These are phyloP conservation scores for Phataginus tetradactyla DNA, from an alignment of 2,797 vertebrate species.

Conservation along the genomic window DNA sequence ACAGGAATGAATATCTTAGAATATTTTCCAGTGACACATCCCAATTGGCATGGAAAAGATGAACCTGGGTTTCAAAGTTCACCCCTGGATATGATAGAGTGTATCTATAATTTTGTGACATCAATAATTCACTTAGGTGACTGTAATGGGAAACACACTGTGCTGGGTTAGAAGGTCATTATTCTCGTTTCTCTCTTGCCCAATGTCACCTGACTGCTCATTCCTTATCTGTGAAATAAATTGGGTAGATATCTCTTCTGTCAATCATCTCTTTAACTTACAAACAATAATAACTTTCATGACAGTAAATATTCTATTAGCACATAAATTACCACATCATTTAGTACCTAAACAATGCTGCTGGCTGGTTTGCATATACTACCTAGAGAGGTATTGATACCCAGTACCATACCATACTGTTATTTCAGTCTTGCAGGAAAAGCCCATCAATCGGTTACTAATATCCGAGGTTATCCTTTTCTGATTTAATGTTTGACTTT, in stretches of 20 bases:
- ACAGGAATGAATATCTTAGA: slow-evolving; percentile 4
- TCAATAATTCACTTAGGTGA: not conserved
- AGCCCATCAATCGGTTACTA: not conserved
- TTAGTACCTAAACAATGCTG: not conserved
- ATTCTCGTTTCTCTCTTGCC: not conserved
- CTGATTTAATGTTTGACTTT: not conserved
- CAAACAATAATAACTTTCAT: not conserved
- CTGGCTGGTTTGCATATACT: not conserved
- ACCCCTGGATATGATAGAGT: not conserved
- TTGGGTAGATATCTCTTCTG: not conserved
- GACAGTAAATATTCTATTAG: not conserved
- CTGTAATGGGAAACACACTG: not conserved
- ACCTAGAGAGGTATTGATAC: not conserved
- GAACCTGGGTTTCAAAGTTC: not conserved
- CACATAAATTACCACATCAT: not conserved
- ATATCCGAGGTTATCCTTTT: not conserved
- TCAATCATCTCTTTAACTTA: not conserved
- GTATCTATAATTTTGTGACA: not conserved
- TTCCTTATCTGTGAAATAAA: not conserved
- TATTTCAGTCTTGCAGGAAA: not conserved
- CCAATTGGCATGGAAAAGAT: not conserved
- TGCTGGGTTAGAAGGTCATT: not conserved
- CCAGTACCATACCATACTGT: not conserved
- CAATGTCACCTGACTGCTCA: not conserved
- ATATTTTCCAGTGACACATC: slow-evolving; percentile 6